Evolutionary conservation across 2,888 invertebrate genomes (phyloP).

Genomic region (Saturnia japonica): DNA sequence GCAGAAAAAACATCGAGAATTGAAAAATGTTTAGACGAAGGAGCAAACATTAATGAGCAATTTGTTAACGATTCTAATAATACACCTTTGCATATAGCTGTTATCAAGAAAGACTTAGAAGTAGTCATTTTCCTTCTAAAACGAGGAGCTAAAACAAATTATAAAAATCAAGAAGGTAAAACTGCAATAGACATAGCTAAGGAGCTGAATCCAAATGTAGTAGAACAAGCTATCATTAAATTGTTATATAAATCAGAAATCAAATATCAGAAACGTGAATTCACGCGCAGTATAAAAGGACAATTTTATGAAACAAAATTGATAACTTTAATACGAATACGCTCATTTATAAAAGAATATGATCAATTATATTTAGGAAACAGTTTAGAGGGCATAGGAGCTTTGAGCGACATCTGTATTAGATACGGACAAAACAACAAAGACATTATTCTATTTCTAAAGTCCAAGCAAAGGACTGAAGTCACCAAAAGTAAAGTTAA

Average conservation of each 20-base stretch:
- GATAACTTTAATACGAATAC: constrained; percentile 16
- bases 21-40: not conserved
- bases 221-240: not conserved
- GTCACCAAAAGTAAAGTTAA: constrained; percentile 3
- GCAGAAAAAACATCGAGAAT: not conserved
- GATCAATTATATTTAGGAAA: constrained; percentile 21
- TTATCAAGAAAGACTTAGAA: not conserved
- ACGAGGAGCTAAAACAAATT: not conserved
- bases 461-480: constrained; percentile 17
- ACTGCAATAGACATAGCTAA: constrained; percentile 5
- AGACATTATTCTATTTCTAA: constrained; percentile 14
- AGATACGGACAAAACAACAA: constrained; percentile 8
- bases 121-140: not conserved
- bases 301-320: constrained; percentile 23
- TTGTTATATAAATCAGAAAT: not conserved
- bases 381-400: constrained; percentile 20
- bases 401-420: constrained; percentile 22
- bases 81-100: constrained; percentile 14
- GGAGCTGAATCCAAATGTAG: not conserved
- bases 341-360: not conserved
- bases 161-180: not conserved
- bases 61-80: not conserved
- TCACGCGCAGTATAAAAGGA: constrained; percentile 16
- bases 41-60: not conserved
- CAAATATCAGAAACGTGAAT: constrained; percentile 9